Percentiles rank a stretch among this genome's conserved stretches.
phyloP scores from a whole-genome alignment of 1,140 invertebrate genomes.

The Parapsyche elsis region DNA sequence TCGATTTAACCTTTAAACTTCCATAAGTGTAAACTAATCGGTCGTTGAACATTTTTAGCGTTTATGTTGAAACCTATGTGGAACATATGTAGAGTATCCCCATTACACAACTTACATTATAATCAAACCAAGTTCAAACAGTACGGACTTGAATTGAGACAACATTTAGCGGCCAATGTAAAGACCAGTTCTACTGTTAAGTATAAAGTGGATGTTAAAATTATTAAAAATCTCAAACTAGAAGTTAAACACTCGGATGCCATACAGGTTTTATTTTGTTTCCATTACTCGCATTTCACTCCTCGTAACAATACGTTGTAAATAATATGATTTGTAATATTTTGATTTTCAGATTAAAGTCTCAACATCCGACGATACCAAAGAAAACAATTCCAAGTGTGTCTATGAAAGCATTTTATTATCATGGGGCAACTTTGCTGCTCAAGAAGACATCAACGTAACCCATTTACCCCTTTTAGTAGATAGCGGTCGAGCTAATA shows the following conservation, averaged over 20 bases:
- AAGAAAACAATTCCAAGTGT: constrained; percentile 57
- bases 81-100: constrained; percentile 62
- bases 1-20: not conserved
- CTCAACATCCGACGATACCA: constrained; percentile 53
- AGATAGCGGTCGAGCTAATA: constrained; percentile 60
- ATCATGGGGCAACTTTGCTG: constrained; percentile 60
- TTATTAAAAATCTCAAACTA: constrained; percentile 61
- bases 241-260: constrained; percentile 62
- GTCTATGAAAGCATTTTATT: constrained; percentile 61
- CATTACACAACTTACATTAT: constrained; percentile 62
- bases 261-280: constrained; percentile 40
- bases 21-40: not conserved
- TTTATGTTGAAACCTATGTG: constrained; percentile 63
- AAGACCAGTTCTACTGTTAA: constrained; percentile 57
- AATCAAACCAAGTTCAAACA: constrained; percentile 63
- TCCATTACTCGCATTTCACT: not conserved
- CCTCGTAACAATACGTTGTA: not conserved
- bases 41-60: constrained; percentile 59
- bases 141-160: constrained; percentile 63
- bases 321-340: constrained; percentile 58
- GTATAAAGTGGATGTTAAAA: constrained; percentile 59
- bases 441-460: constrained; percentile 55
- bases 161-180: constrained; percentile 59
- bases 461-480: constrained; percentile 63
- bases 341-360: constrained; percentile 60